Base-by-base conservation (phyloP, 2,797 vertebrate genomes). In the Acestrorhynchus altus region DNA sequence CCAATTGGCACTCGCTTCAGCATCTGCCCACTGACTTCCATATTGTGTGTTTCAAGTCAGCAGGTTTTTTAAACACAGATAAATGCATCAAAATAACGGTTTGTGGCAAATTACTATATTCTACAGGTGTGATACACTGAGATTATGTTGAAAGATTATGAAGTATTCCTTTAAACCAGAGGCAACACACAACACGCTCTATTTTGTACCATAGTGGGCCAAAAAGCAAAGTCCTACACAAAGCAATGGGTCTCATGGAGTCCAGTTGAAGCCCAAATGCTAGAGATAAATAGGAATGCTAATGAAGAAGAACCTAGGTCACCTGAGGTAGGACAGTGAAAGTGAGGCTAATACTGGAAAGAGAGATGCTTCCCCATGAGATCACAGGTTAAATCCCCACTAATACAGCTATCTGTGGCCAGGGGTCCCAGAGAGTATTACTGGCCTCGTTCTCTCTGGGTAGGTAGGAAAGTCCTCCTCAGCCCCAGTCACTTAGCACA, bases 251-350 rank as follows among this genome's bases (percentile, higher is more conserved):
- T 56, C 60, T 4, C 2, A 22, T 5, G 42, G 39, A 22, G 5
- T 40, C 18, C 60, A 10, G 31, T 9, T 20, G n/a, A 20, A 64
- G 35, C 39, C 1, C n/a, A 64, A 61, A 35, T 42, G 16, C 61
- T 64, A 7, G n/a, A 2, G 39, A 15, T 42, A 4, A 22, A 47
- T n/a, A 51, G 54, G 35, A 22, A 46, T 9, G 76, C 83, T 18
- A 76, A 35, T 35, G 31, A 51, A 66, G 81, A 74, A 79, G 60
- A 72, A 89, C 89, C 87, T 87, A 84, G 90, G 90, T 88, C 80
- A 81, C 76, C 61, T 89, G 91, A 93, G 89, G 90, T 92, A 90
- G 88, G 78, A 87, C 47, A 84, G 74, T 24, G 72, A 74, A 77
- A n/a, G 61, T 13, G 35, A 71, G 22, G 76, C 26, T 66, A 83